These are phyloP conservation scores for Sylvia atricapilla DNA, from an alignment of 2,113 vertebrate species.

Conservation along the genomic window DNA sequence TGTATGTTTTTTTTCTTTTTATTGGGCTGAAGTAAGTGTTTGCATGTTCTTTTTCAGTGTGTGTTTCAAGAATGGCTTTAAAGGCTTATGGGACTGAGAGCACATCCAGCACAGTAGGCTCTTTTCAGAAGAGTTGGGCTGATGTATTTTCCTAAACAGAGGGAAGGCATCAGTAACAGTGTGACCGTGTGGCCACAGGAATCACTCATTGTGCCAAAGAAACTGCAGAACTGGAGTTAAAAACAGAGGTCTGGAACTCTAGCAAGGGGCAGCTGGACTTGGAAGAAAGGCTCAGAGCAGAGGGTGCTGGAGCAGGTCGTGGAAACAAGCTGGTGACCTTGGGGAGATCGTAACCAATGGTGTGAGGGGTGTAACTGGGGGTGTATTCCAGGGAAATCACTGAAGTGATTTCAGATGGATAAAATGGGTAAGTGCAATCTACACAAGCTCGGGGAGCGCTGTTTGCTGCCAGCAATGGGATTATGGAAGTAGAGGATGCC, in stretches of 20 bases:
- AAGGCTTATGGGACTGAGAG: not conserved
- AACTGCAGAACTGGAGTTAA: not conserved
- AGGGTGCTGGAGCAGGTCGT: not conserved
- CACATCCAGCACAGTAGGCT: not conserved
- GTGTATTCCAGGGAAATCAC: not conserved
- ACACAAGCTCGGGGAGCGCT: fast-evolving
- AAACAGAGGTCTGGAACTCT: not conserved
- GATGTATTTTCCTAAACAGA: not conserved
- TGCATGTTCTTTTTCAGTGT: not conserved
- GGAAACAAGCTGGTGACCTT: not conserved
- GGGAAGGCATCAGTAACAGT: not conserved
- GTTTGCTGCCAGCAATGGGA: not conserved
- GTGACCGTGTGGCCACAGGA: not conserved
- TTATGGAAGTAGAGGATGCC: not conserved
- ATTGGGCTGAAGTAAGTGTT: not conserved
- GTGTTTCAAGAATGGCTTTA: not conserved
- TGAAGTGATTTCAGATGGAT: not conserved
- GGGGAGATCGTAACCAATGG: not conserved
- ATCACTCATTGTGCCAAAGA: not conserved
- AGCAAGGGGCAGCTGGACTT: not conserved
- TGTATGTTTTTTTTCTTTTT: not conserved
- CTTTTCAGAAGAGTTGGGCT: not conserved
- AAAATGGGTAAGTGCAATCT: fast-evolving
- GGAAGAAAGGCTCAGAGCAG: not conserved
- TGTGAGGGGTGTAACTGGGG: fast-evolving